Evolutionary conservation across 2,888 invertebrate genomes (phyloP).

Genomic region (Aplocera efformata): DNA sequence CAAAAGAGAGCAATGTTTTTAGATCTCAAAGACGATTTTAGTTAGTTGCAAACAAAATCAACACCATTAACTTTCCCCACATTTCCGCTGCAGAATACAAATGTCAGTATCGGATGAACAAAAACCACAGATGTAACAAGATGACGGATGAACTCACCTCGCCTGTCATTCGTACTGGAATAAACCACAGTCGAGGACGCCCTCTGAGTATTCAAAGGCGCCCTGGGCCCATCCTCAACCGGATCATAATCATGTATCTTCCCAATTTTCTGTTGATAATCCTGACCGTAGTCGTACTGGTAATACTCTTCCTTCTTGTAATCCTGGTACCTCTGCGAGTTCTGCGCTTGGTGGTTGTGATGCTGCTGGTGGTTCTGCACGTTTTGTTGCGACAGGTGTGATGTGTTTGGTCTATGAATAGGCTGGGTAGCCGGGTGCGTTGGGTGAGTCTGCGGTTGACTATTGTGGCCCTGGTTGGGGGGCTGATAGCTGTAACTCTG

Average conservation of each 20-base stretch:
- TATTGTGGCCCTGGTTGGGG: conserved; percentile 15
- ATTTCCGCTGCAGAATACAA: neutral
- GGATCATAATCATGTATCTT: conserved; percentile 92
- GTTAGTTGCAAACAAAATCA: too few species aligned
- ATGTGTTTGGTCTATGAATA: neutral
- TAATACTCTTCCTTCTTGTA: conserved; percentile 48
- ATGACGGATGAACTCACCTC: conserved; percentile 51
- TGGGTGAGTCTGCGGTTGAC: conserved; percentile 27
- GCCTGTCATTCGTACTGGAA: conserved; percentile 76
- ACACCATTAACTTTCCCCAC: too few species aligned
- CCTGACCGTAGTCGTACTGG: conserved; percentile 36
- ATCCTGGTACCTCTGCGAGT: conserved; percentile 34
- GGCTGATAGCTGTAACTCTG: conserved; percentile 29
- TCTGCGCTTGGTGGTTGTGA: conserved; percentile 29
- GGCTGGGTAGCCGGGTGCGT: conserved; percentile 9
- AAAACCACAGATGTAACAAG: conserved; percentile 1
- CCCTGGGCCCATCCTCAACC: conserved; percentile 84
- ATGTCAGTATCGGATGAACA: neutral
- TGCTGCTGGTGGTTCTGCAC: conserved; percentile 14
- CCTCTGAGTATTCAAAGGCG: conserved; percentile 86
- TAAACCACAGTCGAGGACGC: conserved; percentile 92
- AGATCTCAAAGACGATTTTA: too few species aligned
- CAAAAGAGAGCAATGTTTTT: too few species aligned
- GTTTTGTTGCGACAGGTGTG: conserved; percentile 9
- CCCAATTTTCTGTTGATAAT: conserved; percentile 79